Evolutionary conservation across 2,888 invertebrate genomes (phyloP).

Genomic region (Matsumyia berberina): DNA sequence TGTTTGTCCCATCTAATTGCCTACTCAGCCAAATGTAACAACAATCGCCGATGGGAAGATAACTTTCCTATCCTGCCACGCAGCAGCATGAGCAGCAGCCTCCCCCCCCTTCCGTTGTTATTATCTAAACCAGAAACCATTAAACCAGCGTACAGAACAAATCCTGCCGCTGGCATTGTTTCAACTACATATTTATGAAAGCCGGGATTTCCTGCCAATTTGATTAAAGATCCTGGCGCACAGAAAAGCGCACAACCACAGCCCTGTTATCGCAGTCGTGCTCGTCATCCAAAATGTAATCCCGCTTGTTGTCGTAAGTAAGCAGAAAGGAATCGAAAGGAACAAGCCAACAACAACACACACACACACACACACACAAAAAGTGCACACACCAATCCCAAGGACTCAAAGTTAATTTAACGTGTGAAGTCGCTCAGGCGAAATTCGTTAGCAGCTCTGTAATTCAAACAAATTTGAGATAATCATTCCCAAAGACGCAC

Average conservation of each 20-base stretch:
- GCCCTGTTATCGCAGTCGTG: constrained; percentile 5
- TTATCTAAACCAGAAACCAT: constrained; percentile 36
- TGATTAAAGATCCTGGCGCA: constrained; percentile 59
- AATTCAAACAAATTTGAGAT: constrained; percentile 77
- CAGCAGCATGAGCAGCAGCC: neutral
- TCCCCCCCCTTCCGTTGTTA: constrained; percentile 21
- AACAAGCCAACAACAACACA: neutral
- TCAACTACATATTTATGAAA: constrained; percentile 55
- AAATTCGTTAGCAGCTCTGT: constrained; percentile 76
- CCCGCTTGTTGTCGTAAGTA: constrained; percentile 34
- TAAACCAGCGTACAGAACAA: constrained; percentile 45
- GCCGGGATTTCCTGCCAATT: constrained; percentile 69
- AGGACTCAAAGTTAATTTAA: constrained; percentile 75
- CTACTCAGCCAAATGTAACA: constrained; percentile 67
- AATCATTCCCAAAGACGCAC: constrained; percentile 73
- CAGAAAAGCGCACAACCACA: constrained; percentile 29
- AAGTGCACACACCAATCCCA: constrained; percentile 38
- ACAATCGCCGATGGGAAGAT: constrained; percentile 64
- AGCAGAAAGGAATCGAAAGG: constrained; percentile 36
- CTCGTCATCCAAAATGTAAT: constrained; percentile 25
- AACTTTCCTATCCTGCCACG: constrained; percentile 28
- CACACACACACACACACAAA: no score
- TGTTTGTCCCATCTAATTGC: constrained; percentile 66
- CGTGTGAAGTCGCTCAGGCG: constrained; percentile 71
- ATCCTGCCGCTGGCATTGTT: constrained; percentile 64